Conservation (phyloP, 2,113 vertebrate species). For the Apistogramma diplotaenia region DNA sequence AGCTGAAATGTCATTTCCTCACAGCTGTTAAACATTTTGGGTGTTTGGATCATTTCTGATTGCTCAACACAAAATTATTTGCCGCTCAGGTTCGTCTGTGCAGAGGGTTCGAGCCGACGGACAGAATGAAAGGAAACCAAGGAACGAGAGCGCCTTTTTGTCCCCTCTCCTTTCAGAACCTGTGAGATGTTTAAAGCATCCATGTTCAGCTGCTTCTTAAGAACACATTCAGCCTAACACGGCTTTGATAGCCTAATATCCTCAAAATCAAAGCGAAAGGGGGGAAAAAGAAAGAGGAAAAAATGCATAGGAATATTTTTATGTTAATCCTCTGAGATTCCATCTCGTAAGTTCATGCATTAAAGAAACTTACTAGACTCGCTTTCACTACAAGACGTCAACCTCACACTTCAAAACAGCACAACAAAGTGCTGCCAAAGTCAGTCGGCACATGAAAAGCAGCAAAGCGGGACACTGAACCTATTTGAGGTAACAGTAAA, state of each 20-base stretch:
- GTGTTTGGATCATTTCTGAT: not conserved
- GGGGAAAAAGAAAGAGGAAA: not conserved
- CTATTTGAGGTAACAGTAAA: conserved; percentile 45
- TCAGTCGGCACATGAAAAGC: not conserved
- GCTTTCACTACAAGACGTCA: not conserved
- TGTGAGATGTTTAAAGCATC: not conserved
- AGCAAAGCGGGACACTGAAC: not conserved
- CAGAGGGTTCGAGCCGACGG: not conserved
- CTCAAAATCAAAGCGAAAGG: not conserved
- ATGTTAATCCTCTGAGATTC: not conserved
- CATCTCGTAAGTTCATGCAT: not conserved
- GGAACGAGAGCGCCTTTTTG: not conserved
- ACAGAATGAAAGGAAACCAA: not conserved
- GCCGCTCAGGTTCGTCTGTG: not conserved
- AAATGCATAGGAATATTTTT: not conserved
- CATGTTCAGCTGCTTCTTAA: not conserved
- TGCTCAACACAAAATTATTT: not conserved
- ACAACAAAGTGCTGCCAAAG: not conserved
- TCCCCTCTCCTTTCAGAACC: not conserved
- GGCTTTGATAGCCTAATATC: not conserved
- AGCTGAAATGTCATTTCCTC: conserved; percentile 45
- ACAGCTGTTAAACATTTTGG: conserved; percentile 15
- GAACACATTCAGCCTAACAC: not conserved
- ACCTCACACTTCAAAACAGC: not conserved
- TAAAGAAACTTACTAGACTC: not conserved